Conservation (phyloP, 2,113 vertebrate genomes). For the Hystrix cristata region DNA sequence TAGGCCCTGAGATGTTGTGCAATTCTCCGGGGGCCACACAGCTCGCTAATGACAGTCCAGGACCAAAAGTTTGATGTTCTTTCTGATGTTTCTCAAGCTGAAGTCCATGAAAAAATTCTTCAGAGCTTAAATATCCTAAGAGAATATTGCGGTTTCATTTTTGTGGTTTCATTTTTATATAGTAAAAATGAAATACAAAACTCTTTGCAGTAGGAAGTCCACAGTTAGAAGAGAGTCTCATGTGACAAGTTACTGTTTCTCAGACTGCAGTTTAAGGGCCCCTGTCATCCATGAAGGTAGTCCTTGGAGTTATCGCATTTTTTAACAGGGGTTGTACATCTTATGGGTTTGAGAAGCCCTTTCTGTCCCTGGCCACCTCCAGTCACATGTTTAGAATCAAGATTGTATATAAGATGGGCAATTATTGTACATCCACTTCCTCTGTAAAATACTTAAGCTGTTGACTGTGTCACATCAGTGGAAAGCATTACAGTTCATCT, state of each 20-base stretch:
- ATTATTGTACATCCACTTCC: background rate
- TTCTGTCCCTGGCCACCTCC: background rate
- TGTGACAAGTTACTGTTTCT: background rate
- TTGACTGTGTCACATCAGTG: background rate
- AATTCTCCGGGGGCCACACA: background rate
- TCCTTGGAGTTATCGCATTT: background rate
- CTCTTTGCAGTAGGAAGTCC: background rate
- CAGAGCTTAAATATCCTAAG: background rate
- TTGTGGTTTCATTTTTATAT: conserved; percentile 46
- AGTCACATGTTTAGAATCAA: background rate
- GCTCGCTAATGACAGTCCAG: background rate
- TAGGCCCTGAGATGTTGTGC: background rate
- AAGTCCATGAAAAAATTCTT: background rate
- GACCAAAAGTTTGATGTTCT: background rate
- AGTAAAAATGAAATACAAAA: background rate
- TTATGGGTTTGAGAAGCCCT: background rate
- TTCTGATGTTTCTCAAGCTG: background rate
- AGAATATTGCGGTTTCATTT: background rate
- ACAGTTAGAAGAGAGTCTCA: background rate
- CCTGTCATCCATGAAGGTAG: background rate
- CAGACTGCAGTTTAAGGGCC: background rate
- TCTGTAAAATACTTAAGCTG: background rate
- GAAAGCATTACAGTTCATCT: background rate
- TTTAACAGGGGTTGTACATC: background rate
- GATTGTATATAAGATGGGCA: background rate